phyloP scores from a whole-genome alignment of 2,888 invertebrate species.

The Sturmia bella region DNA sequence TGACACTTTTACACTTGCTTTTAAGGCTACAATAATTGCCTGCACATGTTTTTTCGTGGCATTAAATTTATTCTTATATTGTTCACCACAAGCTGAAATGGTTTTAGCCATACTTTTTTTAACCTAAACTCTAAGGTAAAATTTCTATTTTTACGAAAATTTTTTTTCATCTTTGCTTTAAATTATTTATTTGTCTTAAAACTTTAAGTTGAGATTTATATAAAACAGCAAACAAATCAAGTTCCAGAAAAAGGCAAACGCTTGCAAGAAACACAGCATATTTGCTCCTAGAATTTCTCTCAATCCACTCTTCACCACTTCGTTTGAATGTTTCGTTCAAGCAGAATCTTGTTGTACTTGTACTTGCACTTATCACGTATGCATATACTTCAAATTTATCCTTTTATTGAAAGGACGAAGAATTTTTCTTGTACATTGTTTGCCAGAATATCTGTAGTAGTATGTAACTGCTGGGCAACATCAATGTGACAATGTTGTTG shows the following conservation, averaged over 20 bases:
- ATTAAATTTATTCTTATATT: no score
- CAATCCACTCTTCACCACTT: background rate
- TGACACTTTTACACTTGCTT: no score
- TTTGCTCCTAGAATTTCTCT: constrained; percentile 13
- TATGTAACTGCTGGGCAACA: constrained; percentile 24
- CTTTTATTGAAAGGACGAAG: constrained; percentile 53
- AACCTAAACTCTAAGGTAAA: no score
- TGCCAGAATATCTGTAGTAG: constrained; percentile 13
- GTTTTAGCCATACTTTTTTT: no score
- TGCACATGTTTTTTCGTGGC: no score
- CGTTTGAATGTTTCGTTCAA: constrained; percentile 9
- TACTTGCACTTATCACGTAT: constrained; percentile 67
- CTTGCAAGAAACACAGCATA: background rate
- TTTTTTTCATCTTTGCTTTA: no score
- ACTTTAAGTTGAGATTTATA: background rate
- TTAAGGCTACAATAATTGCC: no score
- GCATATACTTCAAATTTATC: constrained; percentile 63
- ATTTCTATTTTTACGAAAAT: no score
- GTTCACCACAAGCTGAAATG: no score
- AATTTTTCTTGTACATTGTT: constrained; percentile 23
- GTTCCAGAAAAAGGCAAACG: constrained; percentile 1
- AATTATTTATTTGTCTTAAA: no score
- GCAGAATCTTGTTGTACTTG: constrained; percentile 49
- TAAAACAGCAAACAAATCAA: background rate
- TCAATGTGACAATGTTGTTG: constrained; percentile 31